Evolutionary conservation across 2,113 vertebrate genomes (phyloP).

Genomic region (Pomatorhinus ruficollis): DNA sequence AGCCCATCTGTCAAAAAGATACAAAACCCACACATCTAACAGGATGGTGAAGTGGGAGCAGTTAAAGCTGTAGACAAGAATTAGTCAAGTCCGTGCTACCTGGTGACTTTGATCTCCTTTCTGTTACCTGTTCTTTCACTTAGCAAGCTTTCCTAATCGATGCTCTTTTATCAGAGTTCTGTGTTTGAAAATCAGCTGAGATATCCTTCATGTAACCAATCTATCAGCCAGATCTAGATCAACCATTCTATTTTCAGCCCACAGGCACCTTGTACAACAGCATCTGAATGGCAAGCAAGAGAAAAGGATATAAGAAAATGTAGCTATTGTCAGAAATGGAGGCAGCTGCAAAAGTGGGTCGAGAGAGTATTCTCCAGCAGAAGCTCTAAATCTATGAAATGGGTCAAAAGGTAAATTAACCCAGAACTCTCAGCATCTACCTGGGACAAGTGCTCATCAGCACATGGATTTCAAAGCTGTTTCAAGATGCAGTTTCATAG

Average conservation of each 20-base stretch:
- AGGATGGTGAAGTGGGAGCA: background rate
- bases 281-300: background rate
- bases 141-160: background rate
- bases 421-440: background rate
- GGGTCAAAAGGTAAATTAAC: slow-evolving; percentile 44
- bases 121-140: background rate
- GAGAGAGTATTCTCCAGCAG: slow-evolving; percentile 1
- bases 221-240: background rate
- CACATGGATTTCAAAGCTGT: background rate
- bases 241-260: slow-evolving; percentile 15
- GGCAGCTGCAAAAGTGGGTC: background rate
- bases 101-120: background rate
- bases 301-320: background rate
- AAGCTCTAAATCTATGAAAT: slow-evolving; percentile 3
- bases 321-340: background rate
- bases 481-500: background rate
- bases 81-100: background rate
- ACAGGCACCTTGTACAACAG: background rate
- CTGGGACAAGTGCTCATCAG: background rate
- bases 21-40: background rate
- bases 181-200: slow-evolving; percentile 18
- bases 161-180: background rate
- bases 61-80: background rate
- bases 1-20: background rate
- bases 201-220: background rate